Base-by-base conservation (phyloP, 1,140 invertebrate genomes). In the Papilio helenus region DNA sequence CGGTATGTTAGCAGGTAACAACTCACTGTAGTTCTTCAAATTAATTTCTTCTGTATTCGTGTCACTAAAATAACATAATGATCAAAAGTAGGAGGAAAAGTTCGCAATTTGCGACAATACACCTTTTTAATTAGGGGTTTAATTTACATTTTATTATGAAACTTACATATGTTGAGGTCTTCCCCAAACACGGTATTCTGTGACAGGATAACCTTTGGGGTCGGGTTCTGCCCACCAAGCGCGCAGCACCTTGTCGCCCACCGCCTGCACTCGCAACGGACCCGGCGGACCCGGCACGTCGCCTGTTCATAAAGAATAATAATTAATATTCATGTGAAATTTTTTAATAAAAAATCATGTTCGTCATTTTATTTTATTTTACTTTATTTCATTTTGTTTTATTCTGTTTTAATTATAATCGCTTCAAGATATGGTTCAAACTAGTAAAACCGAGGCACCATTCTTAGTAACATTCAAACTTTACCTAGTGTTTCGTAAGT, bases 401-500 rank as follows among this genome's bases (percentile, higher is more conserved):
- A 16, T 49, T 16, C 12, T 16, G 3, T 2, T 49, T 49, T 16
- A 46, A 10, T 46, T 46, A 12, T 46, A 10, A 46, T 5, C 14
- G 44, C 3, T 46, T 46, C 10, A 14, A 46, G 10, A 46, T 14
- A 5, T 46, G 0, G 3, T 46, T 14, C 14, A 14, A 44, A 44
- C 44, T 10, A 44, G 20, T 58, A 58, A 58, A 58, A 58, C 7
- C 7, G 20, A 7, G 55, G 20, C 18, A n/a, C 20, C n/a, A n/a
- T 58, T 16, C 16, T 26, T n/a, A n/a, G n/a, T n/a, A n/a, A n/a
- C n/a, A n/a, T 71, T 71, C 2, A 26, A 34, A 34, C 8, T 1
- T 85, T 95, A 97, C 97, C 97, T 46, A 97, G 87, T 8, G 98
- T 98, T 93, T 97, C 96, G 89, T 97, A 98, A 3, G 95, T 95